Evolutionary conservation across 2,888 invertebrate species (phyloP).

Genomic region (Microchrysa polita): DNA sequence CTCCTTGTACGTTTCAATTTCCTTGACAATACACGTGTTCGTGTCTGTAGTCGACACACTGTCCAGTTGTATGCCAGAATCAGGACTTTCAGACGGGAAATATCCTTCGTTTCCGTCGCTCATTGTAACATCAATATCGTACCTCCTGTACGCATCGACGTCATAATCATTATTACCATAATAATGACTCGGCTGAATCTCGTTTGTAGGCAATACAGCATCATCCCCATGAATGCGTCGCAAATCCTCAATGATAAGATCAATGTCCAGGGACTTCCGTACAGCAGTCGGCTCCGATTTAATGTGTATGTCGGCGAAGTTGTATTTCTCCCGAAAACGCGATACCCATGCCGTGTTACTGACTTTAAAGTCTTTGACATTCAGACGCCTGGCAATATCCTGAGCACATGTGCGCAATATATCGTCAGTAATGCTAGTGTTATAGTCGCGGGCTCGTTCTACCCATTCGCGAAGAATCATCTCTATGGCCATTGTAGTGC

Average conservation of each 20-base stretch:
- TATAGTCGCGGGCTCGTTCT: conserved; percentile 12
- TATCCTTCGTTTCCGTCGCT: background rate
- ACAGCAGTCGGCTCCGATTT: background rate
- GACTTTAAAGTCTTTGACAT: background rate
- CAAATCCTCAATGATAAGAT: conserved; percentile 22
- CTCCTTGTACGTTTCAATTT: conserved; percentile 10
- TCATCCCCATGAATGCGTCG: background rate
- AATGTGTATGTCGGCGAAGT: background rate
- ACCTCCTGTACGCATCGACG: background rate
- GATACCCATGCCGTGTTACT: background rate
- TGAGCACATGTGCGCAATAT: conserved; percentile 19
- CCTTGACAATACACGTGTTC: background rate
- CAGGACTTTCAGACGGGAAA: background rate
- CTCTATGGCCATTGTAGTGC: background rate
- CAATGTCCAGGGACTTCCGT: conserved; percentile 15
- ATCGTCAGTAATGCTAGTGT: conserved; percentile 33
- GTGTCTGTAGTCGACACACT: background rate
- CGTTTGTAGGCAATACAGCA: background rate
- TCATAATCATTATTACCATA: background rate
- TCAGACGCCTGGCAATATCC: conserved; percentile 30
- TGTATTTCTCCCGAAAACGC: conserved; percentile 21
- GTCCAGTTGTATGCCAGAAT: background rate
- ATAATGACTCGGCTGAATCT: background rate
- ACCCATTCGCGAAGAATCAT: conserved; percentile 28
- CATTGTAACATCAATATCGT: background rate